Evolutionary conservation across 2,888 invertebrate genomes (phyloP), one percentile per base, ranked within the genome.

Genomic region (Gari tellinella): DNA sequence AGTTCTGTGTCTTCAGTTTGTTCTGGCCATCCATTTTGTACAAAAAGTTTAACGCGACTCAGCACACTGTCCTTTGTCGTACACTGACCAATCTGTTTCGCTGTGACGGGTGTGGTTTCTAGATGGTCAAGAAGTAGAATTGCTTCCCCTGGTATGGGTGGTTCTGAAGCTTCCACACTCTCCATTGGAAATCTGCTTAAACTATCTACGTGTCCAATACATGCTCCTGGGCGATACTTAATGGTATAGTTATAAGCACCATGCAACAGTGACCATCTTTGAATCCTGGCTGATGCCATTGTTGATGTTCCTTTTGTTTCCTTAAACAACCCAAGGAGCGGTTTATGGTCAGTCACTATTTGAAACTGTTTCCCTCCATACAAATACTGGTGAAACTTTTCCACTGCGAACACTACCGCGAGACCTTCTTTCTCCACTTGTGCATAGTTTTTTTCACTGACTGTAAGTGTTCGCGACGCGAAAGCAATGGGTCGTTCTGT

Each of bases 331-430:
- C 4, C 37, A 31, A 76, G 67, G 8, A 82, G 53, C 26, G 80
- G 79, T 41, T 80, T 78, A 51, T 84, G 83, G 23, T 74, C 76
- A 43, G 48, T 73, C 31, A 75, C 64, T 0, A 83, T 76, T 17
- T 37, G 19, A 0, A 77, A 51, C 12, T 40, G 19, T 21, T 65
- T 52, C 10, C 78, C 82, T 10, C 78, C 82, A 53, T 72, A 83
- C 1, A 65, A 63, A 56, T 82, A 80, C 12, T 69, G 51, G 38
- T 80, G 61, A 53, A 78, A 83, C 23, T 66, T 77, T 43, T 72
- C 66, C 1, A 67, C 25, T 1, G 66, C 65, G 23, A 73, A 82
- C 1, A 68, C 64, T 12, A 80, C 65, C 2, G 74, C 72, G 12
- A 64, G 45, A 8, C 74, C 45, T 45, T 83, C 77, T 45, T 65